Percentiles rank a stretch among this genome's conserved stretches.
phyloP scores from a whole-genome alignment of 2,113 vertebrate species.

The Corythaixoides concolor region DNA sequence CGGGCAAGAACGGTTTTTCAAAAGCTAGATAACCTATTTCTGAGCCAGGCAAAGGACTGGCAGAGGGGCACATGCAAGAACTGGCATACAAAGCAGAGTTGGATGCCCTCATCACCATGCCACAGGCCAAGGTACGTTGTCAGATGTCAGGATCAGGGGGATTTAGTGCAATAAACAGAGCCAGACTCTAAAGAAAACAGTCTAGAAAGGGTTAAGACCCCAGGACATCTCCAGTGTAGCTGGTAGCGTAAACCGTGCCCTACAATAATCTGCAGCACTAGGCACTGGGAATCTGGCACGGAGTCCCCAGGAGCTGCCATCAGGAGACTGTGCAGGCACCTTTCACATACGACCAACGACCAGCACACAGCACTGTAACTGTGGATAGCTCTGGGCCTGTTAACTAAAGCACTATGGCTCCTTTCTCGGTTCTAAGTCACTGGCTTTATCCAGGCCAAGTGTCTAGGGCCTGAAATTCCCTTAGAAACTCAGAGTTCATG shows the following conservation, averaged over 20 bases:
- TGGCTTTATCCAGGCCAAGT: not conserved
- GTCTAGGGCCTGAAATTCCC: not conserved
- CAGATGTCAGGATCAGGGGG: not conserved
- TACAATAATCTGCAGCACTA: not conserved
- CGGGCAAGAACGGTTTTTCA: not conserved
- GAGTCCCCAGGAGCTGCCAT: not conserved
- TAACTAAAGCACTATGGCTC: not conserved
- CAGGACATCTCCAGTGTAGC: not conserved
- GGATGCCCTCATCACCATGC: not conserved
- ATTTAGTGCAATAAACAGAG: not conserved
- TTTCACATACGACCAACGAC: fast-evolving
- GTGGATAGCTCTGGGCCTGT: not conserved
- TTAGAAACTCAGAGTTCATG: not conserved
- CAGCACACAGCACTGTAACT: not conserved
- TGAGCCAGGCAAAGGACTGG: not conserved
- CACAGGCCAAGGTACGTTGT: not conserved
- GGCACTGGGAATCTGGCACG: no score
- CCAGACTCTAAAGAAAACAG: not conserved
- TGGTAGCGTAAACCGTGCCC: not conserved
- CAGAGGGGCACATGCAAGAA: not conserved
- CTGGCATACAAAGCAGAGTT: not conserved
- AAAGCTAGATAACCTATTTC: not conserved
- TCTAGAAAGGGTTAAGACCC: not conserved
- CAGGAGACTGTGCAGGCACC: not conserved
- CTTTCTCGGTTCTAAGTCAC: not conserved